Conservation (phyloP, 2,113 vertebrate genomes). For the Prinia subflava region DNA sequence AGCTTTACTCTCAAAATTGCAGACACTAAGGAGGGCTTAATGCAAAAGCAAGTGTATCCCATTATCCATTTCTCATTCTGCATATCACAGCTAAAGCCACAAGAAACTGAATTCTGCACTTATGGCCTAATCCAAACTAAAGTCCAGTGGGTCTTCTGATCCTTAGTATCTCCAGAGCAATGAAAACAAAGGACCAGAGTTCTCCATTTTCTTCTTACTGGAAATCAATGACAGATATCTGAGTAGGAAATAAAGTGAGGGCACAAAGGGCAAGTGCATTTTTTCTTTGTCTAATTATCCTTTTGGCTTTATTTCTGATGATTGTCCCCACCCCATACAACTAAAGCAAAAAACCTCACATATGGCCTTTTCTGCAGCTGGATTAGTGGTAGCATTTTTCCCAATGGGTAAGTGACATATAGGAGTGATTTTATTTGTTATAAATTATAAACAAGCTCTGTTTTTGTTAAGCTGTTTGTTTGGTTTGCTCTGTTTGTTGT, state of each 20-base stretch:
- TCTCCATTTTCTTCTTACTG: neutral
- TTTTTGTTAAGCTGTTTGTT: neutral
- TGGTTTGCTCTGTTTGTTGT: neutral
- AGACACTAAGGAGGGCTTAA: neutral
- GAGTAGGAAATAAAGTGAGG: constrained; percentile 4
- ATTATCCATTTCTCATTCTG: neutral
- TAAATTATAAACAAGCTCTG: neutral
- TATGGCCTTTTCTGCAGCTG: neutral
- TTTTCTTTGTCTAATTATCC: constrained; percentile 39
- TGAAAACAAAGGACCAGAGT: neutral
- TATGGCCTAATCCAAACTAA: neutral
- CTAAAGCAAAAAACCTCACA: neutral
- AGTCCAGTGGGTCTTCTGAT: neutral
- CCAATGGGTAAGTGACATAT: neutral
- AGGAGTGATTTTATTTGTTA: neutral
- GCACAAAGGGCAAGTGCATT: neutral
- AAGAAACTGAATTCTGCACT: neutral
- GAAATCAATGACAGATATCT: neutral
- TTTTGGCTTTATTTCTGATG: constrained; percentile 35
- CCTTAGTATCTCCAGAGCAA: neutral
- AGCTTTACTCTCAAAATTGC: neutral
- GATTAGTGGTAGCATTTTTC: neutral
- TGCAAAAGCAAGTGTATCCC: neutral
- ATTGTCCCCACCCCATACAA: neutral
- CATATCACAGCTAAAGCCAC: neutral